phyloP scores from a whole-genome alignment of 1,140 invertebrate species.

The Littorina saxatilis region DNA sequence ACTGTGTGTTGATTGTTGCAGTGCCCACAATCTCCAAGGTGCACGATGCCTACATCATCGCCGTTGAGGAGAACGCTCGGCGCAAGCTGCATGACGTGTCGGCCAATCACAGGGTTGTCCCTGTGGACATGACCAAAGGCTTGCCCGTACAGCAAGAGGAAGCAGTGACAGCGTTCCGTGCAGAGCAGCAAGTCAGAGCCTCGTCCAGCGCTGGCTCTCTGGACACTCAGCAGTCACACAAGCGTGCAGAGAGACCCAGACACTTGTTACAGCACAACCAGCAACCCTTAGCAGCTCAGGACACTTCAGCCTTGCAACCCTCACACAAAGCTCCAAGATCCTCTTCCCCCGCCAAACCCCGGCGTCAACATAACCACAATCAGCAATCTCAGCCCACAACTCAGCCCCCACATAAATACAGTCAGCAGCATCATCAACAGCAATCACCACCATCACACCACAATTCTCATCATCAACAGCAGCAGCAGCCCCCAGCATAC shows the following conservation, averaged over 20 bases:
- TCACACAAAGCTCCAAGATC: neutral
- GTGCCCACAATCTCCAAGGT: constrained; percentile 90
- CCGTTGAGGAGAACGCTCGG: constrained; percentile 93
- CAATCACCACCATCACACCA: too few species aligned
- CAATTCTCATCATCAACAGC: neutral
- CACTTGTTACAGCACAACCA: neutral
- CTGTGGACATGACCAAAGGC: constrained; percentile 96
- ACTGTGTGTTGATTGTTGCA: too few species aligned
- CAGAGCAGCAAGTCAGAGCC: constrained; percentile 35
- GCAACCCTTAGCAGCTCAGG: neutral
- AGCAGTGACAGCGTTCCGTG: constrained; percentile 24
- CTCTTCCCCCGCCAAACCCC: neutral
- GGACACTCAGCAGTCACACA: neutral
- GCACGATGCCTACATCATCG: constrained; percentile 98
- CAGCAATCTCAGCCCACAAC: neutral
- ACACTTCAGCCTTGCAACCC: neutral
- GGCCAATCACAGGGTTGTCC: constrained; percentile 92
- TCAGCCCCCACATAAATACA: neutral
- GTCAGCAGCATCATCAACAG: neutral
- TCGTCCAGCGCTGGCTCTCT: constrained; percentile 40
- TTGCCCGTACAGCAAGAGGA: constrained; percentile 86
- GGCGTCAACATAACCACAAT: neutral
- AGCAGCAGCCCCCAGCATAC: neutral
- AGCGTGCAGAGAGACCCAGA: neutral
- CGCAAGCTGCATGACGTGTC: constrained; percentile 93